These are phyloP conservation scores for Formica selysi DNA, from an alignment of 1,140 invertebrate species.

Conservation along the genomic window DNA sequence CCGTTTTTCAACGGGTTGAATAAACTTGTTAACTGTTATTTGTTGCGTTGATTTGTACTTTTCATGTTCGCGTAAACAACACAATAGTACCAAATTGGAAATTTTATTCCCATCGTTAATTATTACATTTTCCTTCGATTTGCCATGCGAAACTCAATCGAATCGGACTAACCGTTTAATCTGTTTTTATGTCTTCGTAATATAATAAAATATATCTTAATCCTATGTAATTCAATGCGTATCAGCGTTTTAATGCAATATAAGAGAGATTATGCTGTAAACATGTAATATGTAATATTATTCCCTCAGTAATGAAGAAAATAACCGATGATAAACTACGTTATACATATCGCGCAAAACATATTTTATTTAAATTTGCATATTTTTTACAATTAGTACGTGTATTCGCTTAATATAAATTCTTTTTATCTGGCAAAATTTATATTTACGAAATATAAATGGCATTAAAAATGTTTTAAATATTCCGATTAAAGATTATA, in stretches of 20 bases:
- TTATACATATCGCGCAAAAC: neutral
- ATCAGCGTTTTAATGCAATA: neutral
- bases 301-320: neutral
- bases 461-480: neutral
- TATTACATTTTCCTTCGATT: conserved; percentile 38
- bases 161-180: conserved; percentile 1
- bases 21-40: conserved; percentile 41
- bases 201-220: conserved; percentile 22
- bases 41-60: neutral
- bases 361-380: neutral
- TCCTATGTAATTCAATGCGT: neutral
- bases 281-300: neutral
- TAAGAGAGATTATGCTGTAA: neutral
- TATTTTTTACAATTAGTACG: neutral
- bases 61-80: neutral
- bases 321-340: neutral
- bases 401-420: neutral
- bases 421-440: neutral
- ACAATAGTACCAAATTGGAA: conserved; percentile 34
- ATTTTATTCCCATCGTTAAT: conserved; percentile 35
- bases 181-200: neutral
- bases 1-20: conserved; percentile 23
- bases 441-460: neutral
- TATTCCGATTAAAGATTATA: neutral
- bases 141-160: neutral